Percentiles rank a stretch among this genome's conserved stretches.
Evolutionary conservation across 2,888 invertebrate species (phyloP).

Genomic region (Dryomyza anilis): DNA sequence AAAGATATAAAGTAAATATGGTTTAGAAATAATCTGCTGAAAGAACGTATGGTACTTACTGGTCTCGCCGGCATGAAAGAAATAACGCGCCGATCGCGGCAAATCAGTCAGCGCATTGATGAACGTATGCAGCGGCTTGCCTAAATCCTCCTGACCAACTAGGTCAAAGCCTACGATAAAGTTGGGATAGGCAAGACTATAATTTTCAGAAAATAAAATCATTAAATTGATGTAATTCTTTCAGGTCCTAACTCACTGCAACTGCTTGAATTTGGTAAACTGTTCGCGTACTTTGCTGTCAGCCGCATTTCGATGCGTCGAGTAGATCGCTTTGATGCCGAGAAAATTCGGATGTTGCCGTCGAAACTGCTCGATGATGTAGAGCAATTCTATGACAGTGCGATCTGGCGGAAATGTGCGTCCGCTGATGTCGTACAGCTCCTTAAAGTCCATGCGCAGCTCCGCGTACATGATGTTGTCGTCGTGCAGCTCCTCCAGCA

Average conservation of each 20-base stretch:
- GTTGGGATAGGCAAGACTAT: slow-evolving; percentile 58
- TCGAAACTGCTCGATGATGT: slow-evolving; percentile 63
- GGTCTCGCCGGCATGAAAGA: slow-evolving; percentile 73
- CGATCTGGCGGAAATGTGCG: slow-evolving; percentile 61
- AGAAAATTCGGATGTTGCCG: slow-evolving; percentile 64
- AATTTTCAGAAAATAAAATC: slow-evolving; percentile 13
- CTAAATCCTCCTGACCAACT: slow-evolving; percentile 71
- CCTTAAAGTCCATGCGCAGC: slow-evolving; percentile 58
- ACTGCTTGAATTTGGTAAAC: slow-evolving; percentile 42
- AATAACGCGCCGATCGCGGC: slow-evolving; percentile 62
- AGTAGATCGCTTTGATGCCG: slow-evolving; percentile 67
- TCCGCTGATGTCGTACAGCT: slow-evolving; percentile 66
- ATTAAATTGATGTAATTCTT: background rate
- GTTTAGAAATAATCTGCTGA: no score
- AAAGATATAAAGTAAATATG: no score
- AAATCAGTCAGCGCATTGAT: slow-evolving; percentile 43
- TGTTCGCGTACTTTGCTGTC: slow-evolving; percentile 33
- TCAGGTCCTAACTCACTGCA: slow-evolving; percentile 47
- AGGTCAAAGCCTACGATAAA: slow-evolving; percentile 71
- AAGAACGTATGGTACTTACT: slow-evolving; percentile 52
- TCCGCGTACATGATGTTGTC: slow-evolving; percentile 71
- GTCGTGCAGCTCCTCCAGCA: slow-evolving; percentile 65
- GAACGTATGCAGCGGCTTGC: slow-evolving; percentile 61
- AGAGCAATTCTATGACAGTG: slow-evolving; percentile 56
- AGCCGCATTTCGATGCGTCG: slow-evolving; percentile 43